A percentile compares a stretch with the other conserved stretches of the same genome.
Conservation (phyloP, 2,797 vertebrate genomes). For the Fistularia commersonii region DNA sequence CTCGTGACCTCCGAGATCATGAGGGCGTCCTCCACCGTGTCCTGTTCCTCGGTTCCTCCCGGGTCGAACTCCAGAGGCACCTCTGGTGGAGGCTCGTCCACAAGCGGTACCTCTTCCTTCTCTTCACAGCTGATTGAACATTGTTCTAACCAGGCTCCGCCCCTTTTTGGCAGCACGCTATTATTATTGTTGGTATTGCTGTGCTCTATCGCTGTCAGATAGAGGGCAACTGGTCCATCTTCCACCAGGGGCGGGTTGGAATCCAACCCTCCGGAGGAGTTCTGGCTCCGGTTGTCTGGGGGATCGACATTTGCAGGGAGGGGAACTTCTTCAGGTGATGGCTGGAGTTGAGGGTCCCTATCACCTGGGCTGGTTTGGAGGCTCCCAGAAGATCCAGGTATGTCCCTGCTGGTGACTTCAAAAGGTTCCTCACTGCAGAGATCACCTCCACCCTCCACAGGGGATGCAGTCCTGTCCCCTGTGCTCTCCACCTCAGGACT, state of each 20-base stretch:
- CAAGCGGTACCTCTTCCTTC: neutral
- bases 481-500: slow-evolving; percentile 7
- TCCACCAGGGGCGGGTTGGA: too few species aligned
- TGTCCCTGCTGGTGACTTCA: neutral
- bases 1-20: slow-evolving; percentile 13
- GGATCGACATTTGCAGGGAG: too few species aligned
- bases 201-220: too few species aligned
- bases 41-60: neutral
- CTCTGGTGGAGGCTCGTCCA: neutral
- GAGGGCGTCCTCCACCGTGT: neutral
- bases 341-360: too few species aligned
- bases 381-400: neutral
- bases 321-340: too few species aligned
- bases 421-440: neutral
- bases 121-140: neutral
- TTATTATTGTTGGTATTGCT: too few species aligned
- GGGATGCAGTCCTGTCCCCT: neutral
- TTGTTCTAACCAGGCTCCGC: too few species aligned
- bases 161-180: too few species aligned
- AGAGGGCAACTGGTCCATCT: too few species aligned
- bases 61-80: slow-evolving; percentile 21
- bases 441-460: neutral
- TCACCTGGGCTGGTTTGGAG: too few species aligned
- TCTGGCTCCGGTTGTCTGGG: too few species aligned
- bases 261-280: too few species aligned